These are phyloP conservation scores for Sylvicola cinctus DNA, from an alignment of 2,888 invertebrate genomes.

Conservation along the genomic window DNA sequence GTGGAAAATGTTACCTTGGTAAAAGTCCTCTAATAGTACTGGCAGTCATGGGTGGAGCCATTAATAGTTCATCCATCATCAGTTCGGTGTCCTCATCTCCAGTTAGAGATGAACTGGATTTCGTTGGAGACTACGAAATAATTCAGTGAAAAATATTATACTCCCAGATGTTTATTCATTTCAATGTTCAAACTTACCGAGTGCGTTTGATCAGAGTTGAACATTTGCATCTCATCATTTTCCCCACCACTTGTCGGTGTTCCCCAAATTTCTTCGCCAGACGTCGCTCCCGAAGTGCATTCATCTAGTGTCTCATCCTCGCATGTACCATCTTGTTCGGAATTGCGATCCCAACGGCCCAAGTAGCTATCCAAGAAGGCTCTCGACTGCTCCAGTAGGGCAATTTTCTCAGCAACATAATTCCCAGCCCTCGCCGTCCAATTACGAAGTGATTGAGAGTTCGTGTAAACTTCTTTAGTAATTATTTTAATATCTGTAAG, in stretches of 20 bases:
- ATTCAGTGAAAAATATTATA: neutral
- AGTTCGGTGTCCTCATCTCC: constrained; percentile 54
- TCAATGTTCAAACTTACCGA: constrained; percentile 38
- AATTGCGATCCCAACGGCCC: constrained; percentile 29
- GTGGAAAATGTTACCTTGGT: constrained; percentile 34
- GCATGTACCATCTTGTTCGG: constrained; percentile 12
- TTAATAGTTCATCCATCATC: constrained; percentile 61
- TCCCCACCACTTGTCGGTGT: constrained; percentile 73
- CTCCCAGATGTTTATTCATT: too few species aligned
- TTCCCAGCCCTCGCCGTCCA: constrained; percentile 67
- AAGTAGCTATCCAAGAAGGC: constrained; percentile 26
- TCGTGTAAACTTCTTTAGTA: constrained; percentile 12
- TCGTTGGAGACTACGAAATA: constrained; percentile 34
- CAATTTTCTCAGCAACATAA: constrained; percentile 65
- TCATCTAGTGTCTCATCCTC: constrained; percentile 47
- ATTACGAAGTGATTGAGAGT: constrained; percentile 20
- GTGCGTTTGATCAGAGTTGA: constrained; percentile 45
- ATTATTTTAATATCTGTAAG: constrained; percentile 8
- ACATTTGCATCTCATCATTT: constrained; percentile 41
- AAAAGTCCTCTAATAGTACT: constrained; percentile 46
- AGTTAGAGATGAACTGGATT: constrained; percentile 40
- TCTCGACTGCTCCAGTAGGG: constrained; percentile 38
- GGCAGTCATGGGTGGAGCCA: constrained; percentile 58
- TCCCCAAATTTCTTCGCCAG: constrained; percentile 76
- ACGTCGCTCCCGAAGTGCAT: constrained; percentile 64